Base-by-base conservation (phyloP, 2,113 vertebrate genomes). In the Sceloporus tristichus region DNA sequence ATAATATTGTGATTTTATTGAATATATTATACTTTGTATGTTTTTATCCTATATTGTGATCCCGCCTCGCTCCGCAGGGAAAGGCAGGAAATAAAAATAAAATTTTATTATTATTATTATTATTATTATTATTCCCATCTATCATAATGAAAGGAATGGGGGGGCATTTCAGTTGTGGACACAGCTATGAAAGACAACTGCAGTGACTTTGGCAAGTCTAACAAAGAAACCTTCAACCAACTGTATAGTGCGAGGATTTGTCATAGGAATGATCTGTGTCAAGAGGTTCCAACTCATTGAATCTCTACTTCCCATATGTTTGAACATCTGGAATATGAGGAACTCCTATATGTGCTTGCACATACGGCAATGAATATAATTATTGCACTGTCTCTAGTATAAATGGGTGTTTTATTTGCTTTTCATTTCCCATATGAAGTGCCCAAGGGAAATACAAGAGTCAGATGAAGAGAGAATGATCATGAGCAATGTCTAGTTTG, bases 321-420 rank as follows among this genome's bases (percentile, higher is more conserved):
- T 85, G 23, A 94, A 95, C 94, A 96, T 91, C 94, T 96, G 94
- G 87, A 90, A 93, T 84, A 88, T 9, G 25, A 91, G 85, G 87
- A 87, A 94, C 68, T 0, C 62, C 86, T 88, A 84, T 85, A 0
- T 65, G 21, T 75, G 8, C 66, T 34, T 85, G 9, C 4, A 40
- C 59, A 27, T 85, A 19, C 42, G 54, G 56, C 88, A 84, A 88
- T 34, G 93, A 84, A 76, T 34, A 94, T 92, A 89, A 84, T 25
- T 77, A 73, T 78, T 16, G 53, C 88, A 54, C 84, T 87, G 91
- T 83, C 38, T 95, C 76, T 86, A 7, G 65, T 62, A 90, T 86
- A 91, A 90, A 68, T 9, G 59, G 34, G 65, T 92, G 38, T 53
- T 78, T 54, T 56, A 78, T 82, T 91, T 90, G 85, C 68, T 53